Evolutionary conservation across 2,888 invertebrate species (phyloP), one percentile per base, ranked within the genome.

Genomic region (Beris morrisii): DNA sequence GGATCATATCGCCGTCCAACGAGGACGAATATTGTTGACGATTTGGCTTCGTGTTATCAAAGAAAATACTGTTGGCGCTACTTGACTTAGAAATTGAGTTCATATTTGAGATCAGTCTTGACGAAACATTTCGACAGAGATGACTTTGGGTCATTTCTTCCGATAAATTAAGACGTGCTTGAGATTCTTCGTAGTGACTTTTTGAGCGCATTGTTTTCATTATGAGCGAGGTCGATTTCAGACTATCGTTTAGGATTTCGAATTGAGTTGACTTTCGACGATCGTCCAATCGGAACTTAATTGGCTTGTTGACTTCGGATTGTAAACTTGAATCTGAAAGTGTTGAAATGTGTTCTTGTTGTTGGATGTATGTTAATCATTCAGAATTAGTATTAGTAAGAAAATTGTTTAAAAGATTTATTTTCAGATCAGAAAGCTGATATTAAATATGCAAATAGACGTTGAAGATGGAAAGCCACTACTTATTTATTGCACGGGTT

Each of bases 221-320:
- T 31, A 81, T 81, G 11, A 81, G 73, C 11, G 81, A 79, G 0
- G 81, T 81, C 30, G 81, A 81, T 71, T 81, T 81, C 46, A 81
- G 70, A 9, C 78, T 77, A 65, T 79, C 52, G 30, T 32, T 44
- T 28, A 57, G 9, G 4, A 30, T 57, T 65, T 65, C 65, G n/a
- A 57, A 43, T 13, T 65, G 65, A 12, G 64, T 54, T 22, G 65
- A 57, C 6, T 50, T 58, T 52, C 63, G 61, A 22, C 59, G 66
- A 45, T 53, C 56, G 15, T 54, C 44, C 22, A 61, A 31, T n/a
- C 13, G 45, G 5, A 43, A 13, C 5, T 31, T 5, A 4, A 38
- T 31, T 6, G 48, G 31, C 22, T 32, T n/a, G 13, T 15, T 61
- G 28, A 45, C 11, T 7, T 50, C 61, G 9, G 13, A 12, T 4